Evolutionary conservation across 2,888 invertebrate species (phyloP), one percentile per base, ranked within the genome.

Genomic region (Tiphia femorata): DNA sequence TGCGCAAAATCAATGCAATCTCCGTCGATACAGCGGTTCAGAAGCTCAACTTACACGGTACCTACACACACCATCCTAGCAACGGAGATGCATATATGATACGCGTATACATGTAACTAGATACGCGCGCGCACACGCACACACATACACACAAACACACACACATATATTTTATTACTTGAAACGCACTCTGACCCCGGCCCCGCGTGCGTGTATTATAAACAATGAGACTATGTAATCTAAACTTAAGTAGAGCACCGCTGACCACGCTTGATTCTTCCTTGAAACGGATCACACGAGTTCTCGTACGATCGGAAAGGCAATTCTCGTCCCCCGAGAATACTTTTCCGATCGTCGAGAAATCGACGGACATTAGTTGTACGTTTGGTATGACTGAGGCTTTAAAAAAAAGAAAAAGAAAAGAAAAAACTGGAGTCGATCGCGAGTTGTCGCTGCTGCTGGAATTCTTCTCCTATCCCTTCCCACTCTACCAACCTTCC

Each of bases 161-260:
- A 67, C 55, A 69, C 62, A 72, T 74, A 75, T 77, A 70, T 77
- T 75, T 75, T 75, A 71, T 72, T 74, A 73, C 71, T 70, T 64
- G 60, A 62, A 61, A 62, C 54, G 64, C 64, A 58, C 65, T 74
- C 75, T 76, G 75, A 76, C 74, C 76, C 74, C 72, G 40, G 72
- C 70, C 74, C 70, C 70, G 60, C 51, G 56, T 61, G 61, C 54
- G 57, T 62, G 64, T 68, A 69, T 60, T 33, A 59, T 71, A 71
- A 65, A 54, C 47, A 48, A 41, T 67, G 56, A 56, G 50, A 63
- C 60, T 66, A 68, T 42, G 43, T 61, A 66, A 61, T 54, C 42
- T 67, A 70, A 58, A 61, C 20, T 52, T 66, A 66, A 68, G 60
- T 69, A 61, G 69, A 56, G 62, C 68, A 65, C 64, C 52, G 60